phyloP scores from a whole-genome alignment of 2,113 vertebrate species.

The Albula goreensis region DNA sequence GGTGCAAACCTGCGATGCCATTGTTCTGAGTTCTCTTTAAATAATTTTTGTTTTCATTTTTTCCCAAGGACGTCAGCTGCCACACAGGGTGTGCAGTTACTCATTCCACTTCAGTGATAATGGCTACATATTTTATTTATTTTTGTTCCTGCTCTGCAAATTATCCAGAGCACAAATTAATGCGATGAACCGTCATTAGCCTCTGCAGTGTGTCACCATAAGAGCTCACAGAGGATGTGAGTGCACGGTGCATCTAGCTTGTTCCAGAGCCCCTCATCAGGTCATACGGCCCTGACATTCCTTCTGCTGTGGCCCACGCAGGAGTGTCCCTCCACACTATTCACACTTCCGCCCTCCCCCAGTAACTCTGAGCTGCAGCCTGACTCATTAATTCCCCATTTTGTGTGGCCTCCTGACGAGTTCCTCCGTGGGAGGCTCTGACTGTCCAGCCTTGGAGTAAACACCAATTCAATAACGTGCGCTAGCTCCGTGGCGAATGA shows the following conservation, averaged over 20 bases:
- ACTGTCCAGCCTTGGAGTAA: neutral
- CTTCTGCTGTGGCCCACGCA: slow-evolving; percentile 26
- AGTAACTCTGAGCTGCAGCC: slow-evolving; percentile 45
- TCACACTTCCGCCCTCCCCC: slow-evolving; percentile 37
- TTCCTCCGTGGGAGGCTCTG: neutral
- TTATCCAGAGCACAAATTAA: neutral
- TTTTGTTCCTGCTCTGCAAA: neutral
- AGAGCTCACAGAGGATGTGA: neutral
- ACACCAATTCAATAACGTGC: neutral
- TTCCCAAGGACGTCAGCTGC: slow-evolving; percentile 18
- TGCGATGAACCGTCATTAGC: neutral
- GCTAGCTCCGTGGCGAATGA: neutral
- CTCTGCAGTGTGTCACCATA: neutral
- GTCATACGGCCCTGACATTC: neutral
- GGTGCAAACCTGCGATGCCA: slow-evolving; percentile 22
- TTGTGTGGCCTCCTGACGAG: neutral
- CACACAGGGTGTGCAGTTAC: slow-evolving; percentile 7
- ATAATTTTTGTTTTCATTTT: slow-evolving; percentile 19
- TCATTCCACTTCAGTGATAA: slow-evolving; percentile 19
- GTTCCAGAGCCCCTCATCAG: neutral
- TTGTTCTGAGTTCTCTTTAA: slow-evolving; percentile 21
- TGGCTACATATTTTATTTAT: slow-evolving; percentile 15
- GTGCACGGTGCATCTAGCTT: neutral
- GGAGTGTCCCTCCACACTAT: slow-evolving; percentile 35
- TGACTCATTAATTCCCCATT: slow-evolving; percentile 44